phyloP scores from a whole-genome alignment of 2,888 invertebrate genomes.

The Brachypalpus laphriformis region DNA sequence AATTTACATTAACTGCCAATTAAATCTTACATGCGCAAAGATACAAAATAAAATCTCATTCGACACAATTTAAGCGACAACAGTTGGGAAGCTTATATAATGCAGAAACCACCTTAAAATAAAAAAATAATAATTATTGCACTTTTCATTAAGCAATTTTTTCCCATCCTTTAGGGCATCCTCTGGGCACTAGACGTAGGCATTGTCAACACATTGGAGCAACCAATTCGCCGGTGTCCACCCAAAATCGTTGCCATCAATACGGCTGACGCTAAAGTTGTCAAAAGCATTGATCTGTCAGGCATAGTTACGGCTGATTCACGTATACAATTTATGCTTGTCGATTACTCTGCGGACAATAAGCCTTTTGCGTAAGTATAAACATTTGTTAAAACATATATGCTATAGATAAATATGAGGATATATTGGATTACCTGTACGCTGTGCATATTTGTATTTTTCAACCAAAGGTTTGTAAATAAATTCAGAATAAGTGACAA shows the following conservation, averaged over 20 bases:
- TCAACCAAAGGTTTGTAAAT: not conserved
- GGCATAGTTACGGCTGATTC: constrained; percentile 84
- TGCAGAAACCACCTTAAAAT: too few species aligned
- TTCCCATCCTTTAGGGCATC: constrained; percentile 80
- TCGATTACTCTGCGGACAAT: constrained; percentile 85
- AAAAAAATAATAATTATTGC: too few species aligned
- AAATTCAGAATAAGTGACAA: not conserved
- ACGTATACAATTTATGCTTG: constrained; percentile 85
- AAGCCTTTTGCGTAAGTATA: constrained; percentile 82
- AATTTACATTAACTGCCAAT: too few species aligned
- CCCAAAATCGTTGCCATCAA: constrained; percentile 86
- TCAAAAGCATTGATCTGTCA: constrained; percentile 85
- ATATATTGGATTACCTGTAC: not conserved
- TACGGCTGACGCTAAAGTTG: constrained; percentile 84
- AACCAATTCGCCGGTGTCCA: constrained; percentile 84
- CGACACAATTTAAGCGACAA: too few species aligned
- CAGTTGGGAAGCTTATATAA: too few species aligned
- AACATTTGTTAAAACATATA: not conserved
- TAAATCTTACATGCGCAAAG: too few species aligned
- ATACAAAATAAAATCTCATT: too few species aligned
- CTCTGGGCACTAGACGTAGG: constrained; percentile 86
- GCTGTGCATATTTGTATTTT: not conserved
- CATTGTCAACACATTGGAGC: constrained; percentile 85
- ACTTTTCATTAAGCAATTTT: not conserved
- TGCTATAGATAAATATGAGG: not conserved